Percentiles rank a stretch among this genome's conserved stretches.
Evolutionary conservation across 2,888 invertebrate genomes (phyloP).

Genomic region (Syritta pipiens): DNA sequence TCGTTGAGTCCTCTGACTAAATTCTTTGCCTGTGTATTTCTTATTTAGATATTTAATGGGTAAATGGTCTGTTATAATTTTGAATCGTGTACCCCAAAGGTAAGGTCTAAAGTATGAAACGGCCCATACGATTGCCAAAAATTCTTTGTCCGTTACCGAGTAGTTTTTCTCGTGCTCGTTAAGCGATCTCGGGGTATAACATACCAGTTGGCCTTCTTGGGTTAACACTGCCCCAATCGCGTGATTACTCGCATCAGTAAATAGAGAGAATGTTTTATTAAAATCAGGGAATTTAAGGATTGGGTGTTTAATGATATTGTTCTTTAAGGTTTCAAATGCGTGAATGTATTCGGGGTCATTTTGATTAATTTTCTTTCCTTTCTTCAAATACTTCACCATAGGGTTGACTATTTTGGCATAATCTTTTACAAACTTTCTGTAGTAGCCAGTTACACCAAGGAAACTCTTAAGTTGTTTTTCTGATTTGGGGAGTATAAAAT

Average conservation of each 20-base stretch:
- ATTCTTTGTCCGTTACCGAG: constrained; percentile 49
- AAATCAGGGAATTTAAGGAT: constrained; percentile 24
- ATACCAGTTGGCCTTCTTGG: constrained; percentile 61
- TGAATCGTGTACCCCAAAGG: not conserved
- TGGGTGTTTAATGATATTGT: constrained; percentile 15
- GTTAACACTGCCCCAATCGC: constrained; percentile 64
- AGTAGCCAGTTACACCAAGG: not conserved
- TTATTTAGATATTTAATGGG: constrained; percentile 14
- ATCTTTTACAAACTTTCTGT: constrained; percentile 5
- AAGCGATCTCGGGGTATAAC: constrained; percentile 59
- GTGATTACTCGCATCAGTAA: constrained; percentile 64
- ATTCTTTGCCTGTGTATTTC: constrained; percentile 15
- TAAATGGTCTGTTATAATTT: constrained; percentile 8
- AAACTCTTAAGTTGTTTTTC: constrained; percentile 3
- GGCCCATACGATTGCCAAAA: constrained; percentile 8
- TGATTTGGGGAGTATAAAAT: not conserved
- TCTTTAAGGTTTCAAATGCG: constrained; percentile 40
- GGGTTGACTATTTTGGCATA: constrained; percentile 20
- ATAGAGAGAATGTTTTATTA: not conserved
- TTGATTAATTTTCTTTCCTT: constrained; percentile 24
- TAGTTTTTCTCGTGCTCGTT: constrained; percentile 67
- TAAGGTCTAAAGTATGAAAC: not conserved
- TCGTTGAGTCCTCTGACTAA: constrained; percentile 1
- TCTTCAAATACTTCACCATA: constrained; percentile 30
- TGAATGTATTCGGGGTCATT: constrained; percentile 31